phyloP scores from a whole-genome alignment of 1,140 invertebrate genomes.

The Globodera rostochiensis region DNA sequence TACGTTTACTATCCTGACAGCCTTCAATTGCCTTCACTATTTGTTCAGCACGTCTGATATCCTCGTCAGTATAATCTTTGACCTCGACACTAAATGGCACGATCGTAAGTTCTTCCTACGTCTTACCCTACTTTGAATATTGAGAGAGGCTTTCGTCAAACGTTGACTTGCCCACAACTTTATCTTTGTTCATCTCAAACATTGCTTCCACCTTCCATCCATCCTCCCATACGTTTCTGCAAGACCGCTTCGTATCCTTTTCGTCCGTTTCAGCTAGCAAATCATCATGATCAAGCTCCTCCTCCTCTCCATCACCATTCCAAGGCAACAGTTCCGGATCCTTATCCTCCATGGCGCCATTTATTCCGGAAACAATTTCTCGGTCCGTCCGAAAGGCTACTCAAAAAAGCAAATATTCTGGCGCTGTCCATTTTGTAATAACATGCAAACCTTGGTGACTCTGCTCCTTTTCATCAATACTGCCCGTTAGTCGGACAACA shows the following conservation, averaged over 20 bases:
- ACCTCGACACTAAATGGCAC: background rate
- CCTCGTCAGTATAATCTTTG: background rate
- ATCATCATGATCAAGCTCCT: background rate
- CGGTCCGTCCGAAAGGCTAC: background rate
- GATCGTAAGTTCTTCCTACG: background rate
- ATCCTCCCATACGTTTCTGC: background rate
- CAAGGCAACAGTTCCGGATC: background rate
- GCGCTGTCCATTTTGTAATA: background rate
- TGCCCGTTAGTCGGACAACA: background rate
- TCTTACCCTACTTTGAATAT: constrained; percentile 15
- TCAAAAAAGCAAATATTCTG: background rate
- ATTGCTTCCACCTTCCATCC: constrained; percentile 22
- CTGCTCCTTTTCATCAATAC: background rate
- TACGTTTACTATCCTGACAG: constrained; percentile 12
- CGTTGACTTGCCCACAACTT: constrained; percentile 19
- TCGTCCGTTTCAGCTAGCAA: background rate
- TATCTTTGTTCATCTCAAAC: constrained; percentile 27
- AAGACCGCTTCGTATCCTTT: background rate
- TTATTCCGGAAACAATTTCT: background rate
- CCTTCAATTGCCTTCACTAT: constrained; percentile 1
- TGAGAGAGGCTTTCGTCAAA: constrained; percentile 13
- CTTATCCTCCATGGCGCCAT: background rate
- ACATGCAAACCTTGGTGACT: background rate
- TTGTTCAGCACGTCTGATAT: background rate
- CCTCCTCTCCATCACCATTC: background rate